A percentile compares a stretch with the other conserved stretches of the same genome.
These are phyloP conservation scores for Plutella xylostella DNA, from an alignment of 2,888 invertebrate genomes.

Conservation along the genomic window DNA sequence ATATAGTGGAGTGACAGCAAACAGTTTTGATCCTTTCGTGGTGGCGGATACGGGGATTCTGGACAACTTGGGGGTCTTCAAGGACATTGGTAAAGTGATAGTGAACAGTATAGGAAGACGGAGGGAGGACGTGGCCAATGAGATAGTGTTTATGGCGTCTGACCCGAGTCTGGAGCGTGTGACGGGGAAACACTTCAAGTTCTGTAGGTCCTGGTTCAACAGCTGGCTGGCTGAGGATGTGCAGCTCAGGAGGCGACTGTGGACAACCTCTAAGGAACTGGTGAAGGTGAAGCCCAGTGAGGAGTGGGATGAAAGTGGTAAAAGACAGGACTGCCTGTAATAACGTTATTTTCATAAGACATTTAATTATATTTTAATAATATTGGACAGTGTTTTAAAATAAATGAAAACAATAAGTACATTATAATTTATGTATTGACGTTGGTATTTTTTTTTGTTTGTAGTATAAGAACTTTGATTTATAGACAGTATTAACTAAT, in stretches of 20 bases:
- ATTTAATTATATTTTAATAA: too few species aligned
- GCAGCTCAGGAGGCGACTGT: slow-evolving; percentile 31
- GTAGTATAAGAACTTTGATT: too few species aligned
- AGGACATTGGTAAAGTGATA: slow-evolving; percentile 30
- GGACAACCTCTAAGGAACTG: slow-evolving; percentile 40
- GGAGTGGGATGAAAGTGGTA: slow-evolving; percentile 34
- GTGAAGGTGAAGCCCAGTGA: slow-evolving; percentile 38
- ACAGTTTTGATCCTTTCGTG: slow-evolving; percentile 70
- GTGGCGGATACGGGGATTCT: slow-evolving; percentile 44
- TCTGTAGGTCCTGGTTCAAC: slow-evolving; percentile 37
- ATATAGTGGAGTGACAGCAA: slow-evolving; percentile 72
- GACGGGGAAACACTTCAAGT: slow-evolving; percentile 45
- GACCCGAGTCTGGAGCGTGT: slow-evolving; percentile 31
- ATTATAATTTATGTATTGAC: too few species aligned
- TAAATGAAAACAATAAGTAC: too few species aligned
- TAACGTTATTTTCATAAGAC: too few species aligned
- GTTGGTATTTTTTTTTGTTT: too few species aligned
- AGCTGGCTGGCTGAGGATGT: slow-evolving; percentile 39
- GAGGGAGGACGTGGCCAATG: slow-evolving; percentile 42
- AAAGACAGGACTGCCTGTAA: background rate
- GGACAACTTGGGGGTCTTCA: slow-evolving; percentile 28
- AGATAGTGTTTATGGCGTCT: slow-evolving; percentile 42
- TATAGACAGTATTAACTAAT: too few species aligned
- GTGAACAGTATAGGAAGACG: slow-evolving; percentile 38
- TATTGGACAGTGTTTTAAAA: too few species aligned